phyloP scores from a whole-genome alignment of 2,888 invertebrate genomes.

The Taphrorychus bicolor region DNA sequence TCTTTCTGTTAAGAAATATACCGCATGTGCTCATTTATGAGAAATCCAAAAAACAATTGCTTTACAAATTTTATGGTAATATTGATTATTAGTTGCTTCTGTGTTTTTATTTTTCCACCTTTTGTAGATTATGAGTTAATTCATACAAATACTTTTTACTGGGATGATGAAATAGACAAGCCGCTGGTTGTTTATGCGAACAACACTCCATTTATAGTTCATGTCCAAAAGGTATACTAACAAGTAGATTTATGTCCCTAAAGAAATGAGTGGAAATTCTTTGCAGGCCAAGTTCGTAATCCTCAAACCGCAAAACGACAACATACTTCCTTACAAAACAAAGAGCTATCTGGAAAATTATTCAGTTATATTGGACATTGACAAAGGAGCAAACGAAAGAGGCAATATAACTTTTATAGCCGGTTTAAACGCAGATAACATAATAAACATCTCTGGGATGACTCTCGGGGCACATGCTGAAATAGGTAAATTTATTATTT shows the following conservation, averaged over 20 bases:
- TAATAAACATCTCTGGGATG: constrained; percentile 43
- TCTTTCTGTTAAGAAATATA: constrained; percentile 41
- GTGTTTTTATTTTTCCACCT: background rate
- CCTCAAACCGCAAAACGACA: constrained; percentile 12
- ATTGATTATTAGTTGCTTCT: constrained; percentile 4
- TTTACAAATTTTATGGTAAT: constrained; percentile 50
- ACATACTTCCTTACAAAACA: constrained; percentile 26
- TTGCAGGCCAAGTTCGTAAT: constrained; percentile 15
- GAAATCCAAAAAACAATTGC: constrained; percentile 31
- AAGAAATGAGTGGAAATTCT: background rate
- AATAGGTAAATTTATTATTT: constrained; percentile 46
- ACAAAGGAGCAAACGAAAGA: constrained; percentile 38
- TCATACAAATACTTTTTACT: constrained; percentile 38
- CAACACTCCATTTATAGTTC: constrained; percentile 35
- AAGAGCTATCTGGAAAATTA: constrained; percentile 30
- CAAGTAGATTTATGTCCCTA: background rate
- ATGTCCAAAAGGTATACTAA: constrained; percentile 37
- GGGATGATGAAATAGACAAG: constrained; percentile 37
- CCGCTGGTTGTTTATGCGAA: constrained; percentile 39
- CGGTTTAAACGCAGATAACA: constrained; percentile 42
- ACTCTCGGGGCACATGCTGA: constrained; percentile 42
- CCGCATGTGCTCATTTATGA: constrained; percentile 46
- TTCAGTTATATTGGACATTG: constrained; percentile 42
- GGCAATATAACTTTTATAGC: constrained; percentile 44
- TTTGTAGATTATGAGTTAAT: constrained; percentile 45